Percentiles rank a stretch among this genome's conserved stretches.
Evolutionary conservation across 2,113 vertebrate species (phyloP).

Genomic region (Sylvicapra grimmia): DNA sequence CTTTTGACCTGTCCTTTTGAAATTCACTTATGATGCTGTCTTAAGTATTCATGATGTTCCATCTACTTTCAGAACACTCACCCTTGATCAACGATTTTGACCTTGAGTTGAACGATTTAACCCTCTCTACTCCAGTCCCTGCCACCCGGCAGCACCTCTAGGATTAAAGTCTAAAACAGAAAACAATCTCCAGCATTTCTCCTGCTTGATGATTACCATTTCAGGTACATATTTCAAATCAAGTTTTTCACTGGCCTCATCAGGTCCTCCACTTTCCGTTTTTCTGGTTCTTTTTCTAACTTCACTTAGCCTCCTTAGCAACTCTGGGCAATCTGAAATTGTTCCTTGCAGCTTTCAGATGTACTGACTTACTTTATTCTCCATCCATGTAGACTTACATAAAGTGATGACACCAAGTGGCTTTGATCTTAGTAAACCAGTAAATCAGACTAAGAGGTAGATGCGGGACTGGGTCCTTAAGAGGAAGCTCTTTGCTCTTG

Average conservation of each 20-base stretch:
- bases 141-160: background rate
- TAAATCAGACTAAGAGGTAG: background rate
- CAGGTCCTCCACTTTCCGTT: background rate
- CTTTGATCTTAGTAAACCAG: background rate
- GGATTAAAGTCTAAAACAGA: background rate
- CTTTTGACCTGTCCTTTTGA: background rate
- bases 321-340: background rate
- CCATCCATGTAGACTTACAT: background rate
- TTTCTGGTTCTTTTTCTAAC: background rate
- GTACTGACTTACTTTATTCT: background rate
- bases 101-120: background rate
- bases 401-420: background rate
- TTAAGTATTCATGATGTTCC: background rate
- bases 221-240: background rate
- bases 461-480: background rate
- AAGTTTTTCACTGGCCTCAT: background rate
- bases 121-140: background rate
- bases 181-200: background rate
- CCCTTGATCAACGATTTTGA: background rate
- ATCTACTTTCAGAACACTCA: background rate
- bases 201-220: background rate
- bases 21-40: background rate
- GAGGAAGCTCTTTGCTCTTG: too few species aligned
- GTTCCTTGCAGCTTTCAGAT: background rate
- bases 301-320: background rate